Conservation (phyloP, 2,113 vertebrate genomes). For the Aspidoscelis tigris region DNA sequence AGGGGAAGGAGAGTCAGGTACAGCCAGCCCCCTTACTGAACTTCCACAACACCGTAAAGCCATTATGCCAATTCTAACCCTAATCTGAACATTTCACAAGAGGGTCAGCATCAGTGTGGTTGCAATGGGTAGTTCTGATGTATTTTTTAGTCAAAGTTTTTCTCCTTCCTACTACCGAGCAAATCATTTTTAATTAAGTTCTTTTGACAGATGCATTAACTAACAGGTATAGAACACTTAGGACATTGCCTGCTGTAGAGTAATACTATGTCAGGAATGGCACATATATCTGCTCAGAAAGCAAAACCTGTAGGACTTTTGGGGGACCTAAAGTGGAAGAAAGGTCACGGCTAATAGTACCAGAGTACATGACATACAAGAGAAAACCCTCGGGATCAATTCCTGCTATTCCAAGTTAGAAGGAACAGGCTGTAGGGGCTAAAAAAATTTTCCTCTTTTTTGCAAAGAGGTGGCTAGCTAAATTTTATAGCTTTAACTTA, state of each 20-base stretch:
- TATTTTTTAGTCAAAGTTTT: background rate
- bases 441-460: background rate
- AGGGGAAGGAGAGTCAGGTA: too few species aligned
- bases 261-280: background rate
- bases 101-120: background rate
- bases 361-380: background rate
- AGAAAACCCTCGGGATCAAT: background rate
- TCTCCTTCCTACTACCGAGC: background rate
- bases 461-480: background rate
- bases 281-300: background rate
- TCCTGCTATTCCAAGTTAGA: background rate
- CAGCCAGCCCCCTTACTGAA: too few species aligned
- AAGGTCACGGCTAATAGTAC: background rate
- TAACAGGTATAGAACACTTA: background rate
- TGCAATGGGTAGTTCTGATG: conserved; percentile 1
- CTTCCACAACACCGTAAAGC: too few species aligned
- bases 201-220: conserved; percentile 11
- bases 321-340: too few species aligned
- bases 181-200: conserved; percentile 24
- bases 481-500: background rate
- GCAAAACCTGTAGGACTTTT: background rate
- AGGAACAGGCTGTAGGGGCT: background rate
- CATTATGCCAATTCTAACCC: background rate
- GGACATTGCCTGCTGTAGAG: background rate
- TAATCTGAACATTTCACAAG: background rate